Conservation (phyloP, 2,113 vertebrate genomes). For the Tupaia chinensis region DNA sequence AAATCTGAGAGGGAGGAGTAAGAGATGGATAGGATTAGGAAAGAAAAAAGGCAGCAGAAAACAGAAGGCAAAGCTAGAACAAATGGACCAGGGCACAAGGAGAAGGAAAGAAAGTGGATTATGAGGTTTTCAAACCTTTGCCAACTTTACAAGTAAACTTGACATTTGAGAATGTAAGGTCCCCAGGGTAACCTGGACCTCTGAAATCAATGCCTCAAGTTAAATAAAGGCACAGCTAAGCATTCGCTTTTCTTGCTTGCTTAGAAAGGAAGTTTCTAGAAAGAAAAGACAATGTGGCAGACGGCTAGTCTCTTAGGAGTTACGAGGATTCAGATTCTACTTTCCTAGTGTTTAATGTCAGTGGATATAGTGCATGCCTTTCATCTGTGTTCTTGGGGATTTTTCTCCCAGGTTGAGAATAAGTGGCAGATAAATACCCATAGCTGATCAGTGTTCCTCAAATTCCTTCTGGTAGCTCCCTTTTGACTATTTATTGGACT, state of each 20-base stretch:
- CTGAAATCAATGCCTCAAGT: not conserved
- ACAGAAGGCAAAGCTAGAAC: not conserved
- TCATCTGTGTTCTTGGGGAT: not conserved
- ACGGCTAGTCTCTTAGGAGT: not conserved
- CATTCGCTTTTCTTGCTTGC: not conserved
- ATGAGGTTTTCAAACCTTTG: not conserved
- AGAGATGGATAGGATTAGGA: not conserved
- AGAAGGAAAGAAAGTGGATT: not conserved
- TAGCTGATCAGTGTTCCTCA: not conserved
- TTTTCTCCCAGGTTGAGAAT: not conserved
- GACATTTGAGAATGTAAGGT: not conserved
- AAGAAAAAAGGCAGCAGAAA: not conserved
- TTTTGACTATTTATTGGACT: slow-evolving; percentile 28
- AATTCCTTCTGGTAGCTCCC: not conserved
- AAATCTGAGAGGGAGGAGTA: not conserved
- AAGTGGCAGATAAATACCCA: not conserved
- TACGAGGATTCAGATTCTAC: not conserved
- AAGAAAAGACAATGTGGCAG: not conserved
- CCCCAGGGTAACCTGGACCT: not conserved
- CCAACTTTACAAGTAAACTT: not conserved
- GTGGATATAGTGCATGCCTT: not conserved
- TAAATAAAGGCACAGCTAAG: not conserved
- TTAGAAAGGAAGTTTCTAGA: slow-evolving; percentile 44
- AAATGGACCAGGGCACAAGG: not conserved
- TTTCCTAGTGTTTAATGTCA: not conserved